Evolutionary conservation across 2,797 vertebrate genomes (phyloP).

Genomic region (Neoniphon sammara): DNA sequence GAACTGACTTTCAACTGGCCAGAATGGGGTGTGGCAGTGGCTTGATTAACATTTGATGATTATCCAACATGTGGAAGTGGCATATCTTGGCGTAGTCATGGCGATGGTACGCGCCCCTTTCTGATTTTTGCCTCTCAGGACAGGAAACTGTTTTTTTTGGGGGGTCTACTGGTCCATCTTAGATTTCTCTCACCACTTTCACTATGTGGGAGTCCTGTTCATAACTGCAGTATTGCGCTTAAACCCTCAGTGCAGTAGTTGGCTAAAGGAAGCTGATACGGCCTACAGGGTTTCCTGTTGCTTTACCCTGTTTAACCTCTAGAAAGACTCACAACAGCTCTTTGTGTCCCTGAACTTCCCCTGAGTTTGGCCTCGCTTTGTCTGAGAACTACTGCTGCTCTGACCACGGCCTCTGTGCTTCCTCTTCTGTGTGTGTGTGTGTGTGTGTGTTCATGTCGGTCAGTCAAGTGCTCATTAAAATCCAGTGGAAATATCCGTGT

Average conservation of each 20-base stretch:
- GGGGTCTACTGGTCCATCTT: no score
- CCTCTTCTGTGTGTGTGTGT: not conserved
- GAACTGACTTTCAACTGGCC: no score
- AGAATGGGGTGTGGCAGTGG: no score
- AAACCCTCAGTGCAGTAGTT: not conserved
- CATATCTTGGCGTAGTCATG: no score
- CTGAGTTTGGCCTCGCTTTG: conserved; percentile 53
- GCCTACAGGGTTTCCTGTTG: conserved; percentile 11
- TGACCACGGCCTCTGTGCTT: conserved; percentile 37
- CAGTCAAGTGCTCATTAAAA: not conserved
- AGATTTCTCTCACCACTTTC: no score
- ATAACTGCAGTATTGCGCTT: conserved; percentile 1
- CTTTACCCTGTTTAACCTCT: conserved; percentile 45
- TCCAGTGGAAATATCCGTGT: conserved; percentile 5
- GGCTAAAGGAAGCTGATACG: conserved; percentile 31
- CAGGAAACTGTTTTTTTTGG: no score
- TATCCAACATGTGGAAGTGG: no score
- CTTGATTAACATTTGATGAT: no score
- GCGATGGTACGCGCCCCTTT: no score
- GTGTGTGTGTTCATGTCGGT: not conserved
- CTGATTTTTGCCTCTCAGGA: no score
- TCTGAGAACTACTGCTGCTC: conserved; percentile 49
- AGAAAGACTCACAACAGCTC: conserved; percentile 41
- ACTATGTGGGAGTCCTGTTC: not conserved
- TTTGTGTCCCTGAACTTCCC: conserved; percentile 44